Evolutionary conservation across 1,140 invertebrate genomes (phyloP), one percentile per base, ranked within the genome.

Genomic region (Musca vetustissima): DNA sequence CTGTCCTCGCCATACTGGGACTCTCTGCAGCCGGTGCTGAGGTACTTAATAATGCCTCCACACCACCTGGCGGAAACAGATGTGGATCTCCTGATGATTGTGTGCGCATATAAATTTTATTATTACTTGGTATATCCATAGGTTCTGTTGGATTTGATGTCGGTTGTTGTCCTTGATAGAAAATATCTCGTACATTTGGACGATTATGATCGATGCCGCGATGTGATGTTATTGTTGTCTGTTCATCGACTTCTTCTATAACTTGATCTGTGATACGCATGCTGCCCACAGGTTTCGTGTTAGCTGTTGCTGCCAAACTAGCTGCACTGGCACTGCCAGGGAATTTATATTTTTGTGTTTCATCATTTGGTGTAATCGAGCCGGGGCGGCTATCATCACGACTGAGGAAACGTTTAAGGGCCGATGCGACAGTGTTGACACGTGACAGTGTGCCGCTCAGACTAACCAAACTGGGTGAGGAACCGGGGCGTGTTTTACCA

Each of bases 231-330:
- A 92, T 89, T 4, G 92, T 93, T 70, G 88, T 85, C 77, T 93
- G 91, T 74, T 93, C 92, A 72, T 93, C 92, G 0, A 93, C 90
- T 78, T 93, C 92, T 77, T 93, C 91, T 24, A 93, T 93, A 3
- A 93, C 89, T 72, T 91, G 88, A 73, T 90, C 87, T 0, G 90
- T 87, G 17, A 93, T 90, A 72, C 88, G 86, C 84, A 90, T 88
- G 43, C 88, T 89, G n/a, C 89, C 89, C 22, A 76, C 74, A 6
- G 76, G 70, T 17, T 76, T 76, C 0, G 69, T 70, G 8, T 13
- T 52, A 28, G 50, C 66, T 24, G 69, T 48, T 0, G 70, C 52
- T 25, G 70, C 74, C 4, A 83, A 67, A 24, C 77, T 80, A 0
- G 80, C 71, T 14, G 77, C 75, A 47, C 77, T 81, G 15, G 74